Percentiles rank a stretch among this genome's conserved stretches.
phyloP scores from a whole-genome alignment of 2,113 vertebrate species.

The Spea bombifrons region DNA sequence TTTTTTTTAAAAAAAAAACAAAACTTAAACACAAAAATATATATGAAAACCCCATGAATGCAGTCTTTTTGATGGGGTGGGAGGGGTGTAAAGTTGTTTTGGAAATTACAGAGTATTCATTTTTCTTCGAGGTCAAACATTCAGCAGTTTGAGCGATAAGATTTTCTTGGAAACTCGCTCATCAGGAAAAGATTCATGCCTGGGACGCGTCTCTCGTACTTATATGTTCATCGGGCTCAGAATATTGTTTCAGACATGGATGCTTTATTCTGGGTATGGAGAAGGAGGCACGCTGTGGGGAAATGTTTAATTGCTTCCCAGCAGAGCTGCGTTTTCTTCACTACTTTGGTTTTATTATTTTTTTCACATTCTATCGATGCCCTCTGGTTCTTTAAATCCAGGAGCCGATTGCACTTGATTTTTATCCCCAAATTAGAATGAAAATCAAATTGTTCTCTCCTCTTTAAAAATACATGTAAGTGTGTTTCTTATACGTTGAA shows the following conservation, averaged over 20 bases:
- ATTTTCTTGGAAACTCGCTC: slow-evolving; percentile 52
- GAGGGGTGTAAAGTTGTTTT: neutral
- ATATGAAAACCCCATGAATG: slow-evolving; percentile 26
- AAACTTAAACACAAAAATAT: no score
- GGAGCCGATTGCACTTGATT: slow-evolving; percentile 52
- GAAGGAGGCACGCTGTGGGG: slow-evolving; percentile 53
- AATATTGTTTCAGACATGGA: slow-evolving; percentile 57
- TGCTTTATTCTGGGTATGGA: slow-evolving; percentile 59
- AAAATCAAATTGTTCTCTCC: neutral
- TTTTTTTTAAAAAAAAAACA: no score
- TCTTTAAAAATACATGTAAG: neutral
- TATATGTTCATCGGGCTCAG: slow-evolving; percentile 53
- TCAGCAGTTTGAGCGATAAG: slow-evolving; percentile 20
- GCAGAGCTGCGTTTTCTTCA: slow-evolving; percentile 53
- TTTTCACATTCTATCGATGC: slow-evolving; percentile 62
- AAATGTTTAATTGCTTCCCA: slow-evolving; percentile 67
- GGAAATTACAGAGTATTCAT: slow-evolving; percentile 36
- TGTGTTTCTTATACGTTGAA: no score
- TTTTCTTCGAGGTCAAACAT: slow-evolving; percentile 45
- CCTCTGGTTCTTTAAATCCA: slow-evolving; percentile 63
- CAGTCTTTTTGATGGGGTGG: neutral
- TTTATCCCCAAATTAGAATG: neutral
- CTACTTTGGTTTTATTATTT: slow-evolving; percentile 46
- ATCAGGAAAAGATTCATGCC: slow-evolving; percentile 46
- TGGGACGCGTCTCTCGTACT: slow-evolving; percentile 51